Evolutionary conservation across 2,888 invertebrate genomes (phyloP), one percentile per base, ranked within the genome.

Genomic region (Synanthedon formicaeformis): DNA sequence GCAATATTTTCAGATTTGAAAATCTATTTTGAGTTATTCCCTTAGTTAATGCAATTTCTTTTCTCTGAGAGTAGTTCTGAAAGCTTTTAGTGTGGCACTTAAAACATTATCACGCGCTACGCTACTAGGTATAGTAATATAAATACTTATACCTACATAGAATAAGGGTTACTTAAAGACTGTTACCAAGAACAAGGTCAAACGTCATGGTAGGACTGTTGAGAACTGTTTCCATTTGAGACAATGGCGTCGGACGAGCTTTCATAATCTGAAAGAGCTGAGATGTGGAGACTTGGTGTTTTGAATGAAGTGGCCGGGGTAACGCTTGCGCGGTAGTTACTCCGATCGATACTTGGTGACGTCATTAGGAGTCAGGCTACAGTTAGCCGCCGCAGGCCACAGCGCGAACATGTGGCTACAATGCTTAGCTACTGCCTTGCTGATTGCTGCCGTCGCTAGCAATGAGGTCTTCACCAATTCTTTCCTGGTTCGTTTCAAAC

Each of bases 391-490:
- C 71, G 67, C 60, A 74, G 77, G 81, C 78, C 82, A 73, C 69
- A 67, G 66, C 57, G 75, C 58, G 71, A 87, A 72, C 81, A 86
- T 86, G 87, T 86, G 84, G 86, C 66, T 83, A 58, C 78, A 75
- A 81, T 84, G 82, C 68, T 71, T 83, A 72, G 78, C 84, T 69
- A 77, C 75, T 52, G 75, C 77, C 58, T 71, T 82, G 73, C 73
- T 87, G 74, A 69, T 79, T 66, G 77, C 80, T 63, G 76, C 76
- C 66, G 73, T 67, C 63, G 75, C 78, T 58, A 81, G 81, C 56
- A 77, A 75, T 64, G 92, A 96, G 75, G 92, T 99, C 67, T 96
- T 97, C 89, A 98, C 98, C 78, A 98, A 98, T 86, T 94, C 96
- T 54, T 99, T 99, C 90, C 90, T 96, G 78, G 98, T 99, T 67